phyloP scores from a whole-genome alignment of 2,888 invertebrate genomes.

The Drosophila rubida region DNA sequence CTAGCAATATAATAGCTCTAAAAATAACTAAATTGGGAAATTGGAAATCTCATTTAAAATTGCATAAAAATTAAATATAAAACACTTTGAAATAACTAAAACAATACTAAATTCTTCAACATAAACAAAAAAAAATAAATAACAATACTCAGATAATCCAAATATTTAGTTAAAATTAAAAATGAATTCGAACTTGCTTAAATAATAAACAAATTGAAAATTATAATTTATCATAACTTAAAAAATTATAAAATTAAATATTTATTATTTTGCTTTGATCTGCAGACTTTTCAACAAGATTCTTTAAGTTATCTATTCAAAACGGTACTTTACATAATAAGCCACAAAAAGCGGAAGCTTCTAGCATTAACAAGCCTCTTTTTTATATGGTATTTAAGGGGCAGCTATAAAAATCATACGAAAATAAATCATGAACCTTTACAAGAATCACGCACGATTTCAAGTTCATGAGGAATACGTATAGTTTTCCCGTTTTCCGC shows the following conservation, averaged over 20 bases:
- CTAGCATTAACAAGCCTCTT: slow-evolving; percentile 22
- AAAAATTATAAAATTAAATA: background rate
- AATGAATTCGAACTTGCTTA: background rate
- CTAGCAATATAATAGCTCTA: slow-evolving; percentile 2
- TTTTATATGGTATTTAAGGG: background rate
- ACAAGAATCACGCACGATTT: slow-evolving; percentile 41
- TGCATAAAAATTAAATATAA: too few species aligned
- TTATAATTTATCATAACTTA: background rate
- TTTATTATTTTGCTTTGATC: background rate
- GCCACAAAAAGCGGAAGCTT: slow-evolving; percentile 34
- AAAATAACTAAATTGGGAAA: background rate
- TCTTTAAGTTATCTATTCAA: background rate
- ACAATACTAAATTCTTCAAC: background rate
- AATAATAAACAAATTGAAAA: background rate
- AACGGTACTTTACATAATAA: slow-evolving; percentile 7
- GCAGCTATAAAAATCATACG: slow-evolving; percentile 18
- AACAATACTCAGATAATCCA: too few species aligned
- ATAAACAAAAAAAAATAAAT: background rate
- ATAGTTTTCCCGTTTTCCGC: slow-evolving; percentile 30
- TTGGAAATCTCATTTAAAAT: background rate
- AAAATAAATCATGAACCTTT: slow-evolving; percentile 31
- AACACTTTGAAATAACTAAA: background rate
- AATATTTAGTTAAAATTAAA: too few species aligned
- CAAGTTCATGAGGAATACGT: slow-evolving; percentile 46
- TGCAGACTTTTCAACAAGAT: background rate